Evolutionary conservation across 1,140 invertebrate species (phyloP), one percentile per base, ranked within the genome.

Genomic region (Polypedilum pembai): DNA sequence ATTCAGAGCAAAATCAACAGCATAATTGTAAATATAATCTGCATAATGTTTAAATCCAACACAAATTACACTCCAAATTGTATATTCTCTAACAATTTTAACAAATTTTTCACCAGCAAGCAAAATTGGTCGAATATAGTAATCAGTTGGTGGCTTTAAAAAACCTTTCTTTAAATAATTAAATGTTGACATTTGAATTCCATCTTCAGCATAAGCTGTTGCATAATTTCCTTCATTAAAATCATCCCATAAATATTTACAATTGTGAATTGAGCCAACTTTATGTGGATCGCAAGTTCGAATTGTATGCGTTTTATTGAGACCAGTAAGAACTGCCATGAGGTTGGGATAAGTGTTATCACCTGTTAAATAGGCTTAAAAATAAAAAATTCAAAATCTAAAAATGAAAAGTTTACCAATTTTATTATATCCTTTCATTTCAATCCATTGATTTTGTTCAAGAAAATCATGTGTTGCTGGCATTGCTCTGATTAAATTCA

Each of bases 291-390:
- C 80, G 77, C 88, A 90, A 76, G 82, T 80, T 15, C 5, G 1
- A 33, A 79, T 75, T 75, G 84, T 80, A 15, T 85, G 82, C 76
- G 83, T 77, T 73, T 82, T 78, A 80, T 80, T 88, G 65, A 86
- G 83, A 1, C 92, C 92, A 1, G 88, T 91, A 20, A 94, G 81
- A 2, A 91, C 81, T 0, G 92, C 89, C 85, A 94, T 90, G 18
- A 94, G 78, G 80, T 94, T 94, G 0, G 92, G 91, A 79, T 91
- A 93, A 0, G 91, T 94, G 77, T 94, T 93, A 77, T 92, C 91
- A 2, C 87, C 92, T 75, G 24, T 3, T 33, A 33, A 33, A 33
- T 33, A 33, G 2, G 5, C 1, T 33, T 3, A 33, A 33, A 33
- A 33, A 33, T 33, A 3, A 33, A 33, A 33, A 33, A 33, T 33